Evolutionary conservation across 2,113 vertebrate species (phyloP).

Genomic region (Lampris megalopsis): DNA sequence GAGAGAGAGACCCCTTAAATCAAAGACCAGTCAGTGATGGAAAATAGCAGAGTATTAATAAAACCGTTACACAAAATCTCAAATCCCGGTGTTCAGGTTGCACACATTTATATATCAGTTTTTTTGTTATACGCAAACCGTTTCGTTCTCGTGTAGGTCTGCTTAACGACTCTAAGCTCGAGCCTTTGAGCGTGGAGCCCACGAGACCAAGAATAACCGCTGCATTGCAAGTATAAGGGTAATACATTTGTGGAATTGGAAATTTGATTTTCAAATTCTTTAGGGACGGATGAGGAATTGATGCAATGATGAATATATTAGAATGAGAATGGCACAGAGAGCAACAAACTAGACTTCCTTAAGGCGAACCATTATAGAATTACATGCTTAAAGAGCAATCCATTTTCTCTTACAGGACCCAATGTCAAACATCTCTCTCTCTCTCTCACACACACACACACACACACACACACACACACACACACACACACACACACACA

Average conservation of each 20-base stretch:
- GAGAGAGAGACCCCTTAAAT: too few relatives aligned
- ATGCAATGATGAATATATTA: constrained; percentile 67
- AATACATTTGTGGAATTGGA: constrained; percentile 42
- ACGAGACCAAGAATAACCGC: constrained; percentile 38
- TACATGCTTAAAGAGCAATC: constrained; percentile 67
- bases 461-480: constrained; percentile 7
- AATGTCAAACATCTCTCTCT: background rate
- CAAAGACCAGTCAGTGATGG: too few relatives aligned
- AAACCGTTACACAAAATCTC: too few relatives aligned
- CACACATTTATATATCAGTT: too few relatives aligned
- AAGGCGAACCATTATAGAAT: constrained; percentile 68
- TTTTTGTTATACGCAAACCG: too few relatives aligned
- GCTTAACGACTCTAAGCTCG: too few relatives aligned
- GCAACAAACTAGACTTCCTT: constrained; percentile 44
- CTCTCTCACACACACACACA: background rate
- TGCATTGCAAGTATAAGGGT: constrained; percentile 27
- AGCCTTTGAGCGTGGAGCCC: background rate
- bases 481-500: constrained; percentile 8
- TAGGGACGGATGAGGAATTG: constrained; percentile 65
- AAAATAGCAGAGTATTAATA: too few relatives aligned
- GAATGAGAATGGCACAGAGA: constrained; percentile 58
- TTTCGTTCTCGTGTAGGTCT: too few relatives aligned
- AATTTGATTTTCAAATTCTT: constrained; percentile 58
- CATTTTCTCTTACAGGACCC: constrained; percentile 40
- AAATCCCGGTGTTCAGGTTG: too few relatives aligned